Evolutionary conservation across 1,140 invertebrate genomes (phyloP), one percentile per base, ranked within the genome.

Genomic region (Zeugodacus cucurbitae): DNA sequence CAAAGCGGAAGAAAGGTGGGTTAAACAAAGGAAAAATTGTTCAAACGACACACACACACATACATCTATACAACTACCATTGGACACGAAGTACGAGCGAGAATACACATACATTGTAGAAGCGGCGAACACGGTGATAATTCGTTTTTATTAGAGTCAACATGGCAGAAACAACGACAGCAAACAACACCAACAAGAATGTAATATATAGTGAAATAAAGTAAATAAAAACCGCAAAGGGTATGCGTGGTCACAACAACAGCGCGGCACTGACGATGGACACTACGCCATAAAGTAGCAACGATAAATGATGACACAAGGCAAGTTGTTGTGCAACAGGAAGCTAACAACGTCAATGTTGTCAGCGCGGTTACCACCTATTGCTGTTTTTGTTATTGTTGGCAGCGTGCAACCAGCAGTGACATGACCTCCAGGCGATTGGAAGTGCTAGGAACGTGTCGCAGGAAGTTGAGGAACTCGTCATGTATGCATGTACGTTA

Each of bases 141-240:
- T 82, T 82, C 74, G 48, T 82, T 82, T 82, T 82, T 82, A 82
- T 82, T 82, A 82, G 74, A 82, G 74, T 82, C 74, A 82, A 82
- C 74, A 82, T 82, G 74, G 44, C 74, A 82, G 74, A 82, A 82
- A 82, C 74, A 82, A 29, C 41, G 74, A 82, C 74, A 82, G 74
- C 37, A 54, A 44, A 54, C 44, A 48, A 48, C 37, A 54, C 26
- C 1, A 41, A 54, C 37, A 82, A 44, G 22, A 29, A 54, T 54
- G 17, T 41, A 44, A 48, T 37, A n/a, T 41, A 20, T 5, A 41
- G n/a, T 22, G 37, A 10, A 74, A 74, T 32, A 22, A 74, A 7
- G n/a, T 22, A 48, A 48, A 48, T 22, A 48, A 82, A 44, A 82
- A 44, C 41, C 2, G 7, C n/a, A 26, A 74, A 26, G 70, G 7